phyloP scores from a whole-genome alignment of 2,113 vertebrate species.

The Muntiacus muntjak region DNA sequence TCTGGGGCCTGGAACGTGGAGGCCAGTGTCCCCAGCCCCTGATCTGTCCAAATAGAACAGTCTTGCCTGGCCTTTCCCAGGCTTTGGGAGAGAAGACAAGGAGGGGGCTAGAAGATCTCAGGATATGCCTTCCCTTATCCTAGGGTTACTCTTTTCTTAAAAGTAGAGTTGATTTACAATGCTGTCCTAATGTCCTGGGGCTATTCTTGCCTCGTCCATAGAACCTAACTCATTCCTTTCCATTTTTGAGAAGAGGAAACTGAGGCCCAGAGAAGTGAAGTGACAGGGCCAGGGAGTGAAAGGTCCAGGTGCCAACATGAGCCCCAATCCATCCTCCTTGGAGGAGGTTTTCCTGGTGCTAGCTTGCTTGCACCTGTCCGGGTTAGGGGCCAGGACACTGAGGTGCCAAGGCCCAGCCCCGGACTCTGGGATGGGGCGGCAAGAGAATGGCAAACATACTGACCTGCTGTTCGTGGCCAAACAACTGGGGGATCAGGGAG shows the following conservation, averaged over 20 bases:
- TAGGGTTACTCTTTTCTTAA: background rate
- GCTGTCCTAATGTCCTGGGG: background rate
- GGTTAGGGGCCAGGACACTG: background rate
- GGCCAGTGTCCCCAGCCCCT: background rate
- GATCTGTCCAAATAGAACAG: background rate
- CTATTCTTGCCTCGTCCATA: background rate
- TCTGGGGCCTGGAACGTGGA: background rate
- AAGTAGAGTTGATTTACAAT: background rate
- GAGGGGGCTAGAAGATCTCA: background rate
- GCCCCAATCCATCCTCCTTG: background rate
- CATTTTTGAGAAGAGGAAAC: slow-evolving; percentile 1
- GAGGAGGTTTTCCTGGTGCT: background rate
- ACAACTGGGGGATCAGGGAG: slow-evolving; percentile 85
- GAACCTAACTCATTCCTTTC: background rate
- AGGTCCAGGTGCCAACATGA: background rate
- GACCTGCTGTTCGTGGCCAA: slow-evolving; percentile 85
- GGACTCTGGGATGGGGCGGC: background rate
- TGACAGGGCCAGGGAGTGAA: background rate
- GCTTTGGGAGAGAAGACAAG: background rate
- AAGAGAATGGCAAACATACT: slow-evolving; percentile 71
- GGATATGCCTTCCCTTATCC: background rate
- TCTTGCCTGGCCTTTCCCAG: background rate
- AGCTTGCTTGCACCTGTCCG: background rate
- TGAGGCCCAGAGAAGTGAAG: background rate
- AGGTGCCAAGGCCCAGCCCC: background rate